These are phyloP conservation scores for Therioaphis trifolii DNA, from an alignment of 2,888 invertebrate species.

Conservation along the genomic window DNA sequence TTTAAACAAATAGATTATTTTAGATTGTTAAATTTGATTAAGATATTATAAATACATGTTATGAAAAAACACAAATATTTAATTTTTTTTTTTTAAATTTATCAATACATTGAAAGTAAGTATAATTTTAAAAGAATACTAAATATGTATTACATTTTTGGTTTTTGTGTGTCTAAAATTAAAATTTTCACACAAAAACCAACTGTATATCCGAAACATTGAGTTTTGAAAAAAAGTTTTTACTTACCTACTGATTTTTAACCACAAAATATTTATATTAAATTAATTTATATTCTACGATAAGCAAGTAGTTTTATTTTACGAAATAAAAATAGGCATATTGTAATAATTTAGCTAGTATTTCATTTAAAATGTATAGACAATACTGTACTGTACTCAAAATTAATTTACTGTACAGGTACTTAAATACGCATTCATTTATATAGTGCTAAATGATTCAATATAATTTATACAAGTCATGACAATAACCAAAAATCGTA, in stretches of 20 bases:
- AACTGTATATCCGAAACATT: neutral
- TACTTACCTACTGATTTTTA: no score
- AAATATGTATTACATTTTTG: neutral
- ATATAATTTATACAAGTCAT: neutral
- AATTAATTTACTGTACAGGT: neutral
- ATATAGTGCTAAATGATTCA: neutral
- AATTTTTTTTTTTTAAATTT: no score
- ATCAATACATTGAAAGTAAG: no score
- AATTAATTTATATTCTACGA: no score
- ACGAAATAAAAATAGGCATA: no score
- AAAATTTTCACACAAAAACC: conserved; percentile 54
- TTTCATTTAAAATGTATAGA: neutral
- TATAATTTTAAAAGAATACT: neutral
- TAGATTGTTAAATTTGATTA: no score
- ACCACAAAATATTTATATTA: no score
- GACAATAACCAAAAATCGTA: neutral
- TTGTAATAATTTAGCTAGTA: no score
- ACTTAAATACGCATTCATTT: neutral
- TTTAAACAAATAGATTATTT: no score
- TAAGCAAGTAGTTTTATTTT: no score
- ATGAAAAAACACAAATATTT: no score
- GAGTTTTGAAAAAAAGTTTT: neutral
- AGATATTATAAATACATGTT: no score
- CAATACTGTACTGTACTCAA: neutral
- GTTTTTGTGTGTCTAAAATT: conserved; percentile 42